Evolutionary conservation across 1,140 invertebrate genomes (phyloP).

Genomic region (Rhopalosiphum maidis): DNA sequence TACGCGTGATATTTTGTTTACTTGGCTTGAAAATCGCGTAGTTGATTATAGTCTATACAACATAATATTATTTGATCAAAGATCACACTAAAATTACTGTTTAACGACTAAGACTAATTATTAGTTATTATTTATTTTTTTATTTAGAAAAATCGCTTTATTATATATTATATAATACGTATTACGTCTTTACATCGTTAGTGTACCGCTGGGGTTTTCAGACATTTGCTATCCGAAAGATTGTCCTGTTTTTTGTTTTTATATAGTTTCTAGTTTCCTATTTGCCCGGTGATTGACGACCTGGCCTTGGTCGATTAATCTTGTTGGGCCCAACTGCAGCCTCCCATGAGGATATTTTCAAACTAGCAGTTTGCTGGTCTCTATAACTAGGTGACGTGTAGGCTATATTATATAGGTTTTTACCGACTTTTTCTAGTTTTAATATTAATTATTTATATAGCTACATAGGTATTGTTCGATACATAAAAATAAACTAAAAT

Average conservation of each 20-base stretch:
- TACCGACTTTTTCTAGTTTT: not conserved
- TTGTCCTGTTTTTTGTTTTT: not conserved
- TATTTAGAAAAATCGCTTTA: not conserved
- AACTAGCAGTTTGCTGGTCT: not conserved
- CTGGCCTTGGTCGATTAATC: conserved; percentile 45
- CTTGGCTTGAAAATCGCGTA: not conserved
- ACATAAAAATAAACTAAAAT: not conserved
- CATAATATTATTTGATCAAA: not conserved
- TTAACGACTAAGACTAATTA: not conserved
- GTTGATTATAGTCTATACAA: not conserved
- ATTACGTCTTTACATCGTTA: not conserved
- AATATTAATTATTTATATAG: not conserved
- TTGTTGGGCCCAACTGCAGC: not conserved
- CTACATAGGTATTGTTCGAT: not conserved
- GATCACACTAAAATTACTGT: not conserved
- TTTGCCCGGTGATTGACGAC: conserved; percentile 34
- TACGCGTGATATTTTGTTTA: not conserved
- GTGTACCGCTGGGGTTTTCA: not conserved
- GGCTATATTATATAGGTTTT: not conserved
- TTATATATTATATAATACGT: not conserved
- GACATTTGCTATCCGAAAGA: not conserved
- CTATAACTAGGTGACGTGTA: not conserved
- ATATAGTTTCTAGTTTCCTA: not conserved
- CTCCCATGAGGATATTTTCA: not conserved
- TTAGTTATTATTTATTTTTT: not conserved